These are phyloP conservation scores for Pseudomyrmex dendroicus DNA, from an alignment of 1,140 invertebrate genomes.

Conservation along the genomic window DNA sequence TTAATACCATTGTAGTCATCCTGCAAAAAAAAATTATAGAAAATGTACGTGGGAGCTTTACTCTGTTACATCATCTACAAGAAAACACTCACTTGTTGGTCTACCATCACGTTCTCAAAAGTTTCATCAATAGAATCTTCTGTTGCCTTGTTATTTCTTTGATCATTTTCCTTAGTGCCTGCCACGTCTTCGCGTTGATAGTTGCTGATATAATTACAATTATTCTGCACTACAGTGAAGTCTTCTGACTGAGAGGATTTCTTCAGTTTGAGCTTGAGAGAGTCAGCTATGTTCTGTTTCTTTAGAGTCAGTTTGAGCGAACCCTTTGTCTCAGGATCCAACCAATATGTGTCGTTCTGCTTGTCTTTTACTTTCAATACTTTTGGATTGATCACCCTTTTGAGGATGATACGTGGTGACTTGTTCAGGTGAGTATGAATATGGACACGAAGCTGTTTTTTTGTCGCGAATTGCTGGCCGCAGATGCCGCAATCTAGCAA, in stretches of 20 bases:
- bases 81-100: constrained; percentile 77
- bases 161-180: constrained; percentile 80
- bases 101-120: constrained; percentile 81
- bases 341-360: constrained; percentile 76
- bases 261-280: constrained; percentile 80
- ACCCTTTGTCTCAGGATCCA: constrained; percentile 78
- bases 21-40: constrained; percentile 55
- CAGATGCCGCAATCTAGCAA: constrained; percentile 81
- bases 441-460: constrained; percentile 80
- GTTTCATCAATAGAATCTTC: constrained; percentile 76
- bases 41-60: background rate
- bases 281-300: constrained; percentile 76
- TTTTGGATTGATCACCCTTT: constrained; percentile 77
- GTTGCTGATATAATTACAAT: constrained; percentile 68
- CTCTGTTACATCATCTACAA: background rate
- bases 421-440: constrained; percentile 79
- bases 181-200: constrained; percentile 77
- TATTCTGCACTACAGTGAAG: constrained; percentile 81
- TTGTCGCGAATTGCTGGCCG: constrained; percentile 76
- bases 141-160: constrained; percentile 73
- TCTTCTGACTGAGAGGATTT: constrained; percentile 78
- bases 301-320: constrained; percentile 81
- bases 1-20: constrained; percentile 80
- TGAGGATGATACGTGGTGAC: constrained; percentile 79
- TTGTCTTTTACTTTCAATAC: constrained; percentile 70